These are phyloP conservation scores for Ceratina australensis DNA, from an alignment of 1,140 invertebrate genomes.

Conservation along the genomic window DNA sequence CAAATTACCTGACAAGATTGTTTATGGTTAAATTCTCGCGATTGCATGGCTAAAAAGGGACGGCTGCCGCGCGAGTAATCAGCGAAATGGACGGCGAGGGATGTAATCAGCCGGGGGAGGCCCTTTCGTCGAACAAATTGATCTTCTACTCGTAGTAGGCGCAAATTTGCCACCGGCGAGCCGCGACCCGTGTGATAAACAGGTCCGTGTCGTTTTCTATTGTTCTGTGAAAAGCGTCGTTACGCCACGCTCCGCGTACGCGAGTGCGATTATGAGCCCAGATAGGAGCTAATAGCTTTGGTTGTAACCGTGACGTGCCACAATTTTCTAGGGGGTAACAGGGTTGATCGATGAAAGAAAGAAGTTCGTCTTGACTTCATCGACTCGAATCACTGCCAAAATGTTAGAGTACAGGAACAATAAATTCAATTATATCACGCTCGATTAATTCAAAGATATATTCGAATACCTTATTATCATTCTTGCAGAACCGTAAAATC, in stretches of 20 bases:
- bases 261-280: conserved; percentile 54
- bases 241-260: conserved; percentile 24
- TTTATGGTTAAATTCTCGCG: conserved; percentile 20
- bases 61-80: conserved; percentile 35
- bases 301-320: conserved; percentile 58
- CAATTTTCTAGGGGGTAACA: conserved; percentile 45
- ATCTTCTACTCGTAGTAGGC: conserved; percentile 43
- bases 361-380: background rate
- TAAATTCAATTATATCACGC: no score
- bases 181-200: conserved; percentile 59
- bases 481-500: no score
- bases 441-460: no score
- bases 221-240: conserved; percentile 60
- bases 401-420: no score
- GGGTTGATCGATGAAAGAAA: conserved; percentile 36
- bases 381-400: background rate
- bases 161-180: conserved; percentile 47
- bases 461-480: no score
- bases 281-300: conserved; percentile 55
- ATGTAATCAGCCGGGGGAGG: conserved; percentile 37
- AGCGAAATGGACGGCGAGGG: conserved; percentile 51
- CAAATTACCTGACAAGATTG: conserved; percentile 19
- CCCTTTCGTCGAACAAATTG: conserved; percentile 63
- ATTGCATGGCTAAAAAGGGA: conserved; percentile 25
- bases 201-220: conserved; percentile 55